Base-by-base conservation (phyloP, 2,797 vertebrate species). In the Monodelphis domestica region DNA sequence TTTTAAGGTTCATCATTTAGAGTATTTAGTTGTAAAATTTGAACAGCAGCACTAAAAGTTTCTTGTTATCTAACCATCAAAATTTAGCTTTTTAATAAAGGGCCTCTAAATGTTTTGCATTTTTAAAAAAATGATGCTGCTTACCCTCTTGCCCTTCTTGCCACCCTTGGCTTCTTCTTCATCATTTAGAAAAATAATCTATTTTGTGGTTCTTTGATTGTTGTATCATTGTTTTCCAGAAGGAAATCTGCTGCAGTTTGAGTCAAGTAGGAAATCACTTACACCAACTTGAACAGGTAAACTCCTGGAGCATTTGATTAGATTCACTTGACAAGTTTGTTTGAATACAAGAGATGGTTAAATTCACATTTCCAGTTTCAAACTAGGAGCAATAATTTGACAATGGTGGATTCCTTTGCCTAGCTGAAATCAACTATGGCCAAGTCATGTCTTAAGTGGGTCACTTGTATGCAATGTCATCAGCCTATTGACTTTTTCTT, bases 291-390 rank as follows among this genome's bases (percentile, higher is more conserved):
- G 93, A 95, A 94, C 93, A 56, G 90, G 93, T 3, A 91, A 90
- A 87, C 26, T 3, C 5, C 12, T 90, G 94, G 95, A 92, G 89
- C 89, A 54, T 90, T 26, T 88, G 91, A 93, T 21, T 38, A 93
- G 95, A 55, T 78, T 56, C 53, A 0, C 89, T 84, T 91, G 95
- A 54, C 93, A 38, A 15, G 63, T 30, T 4, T 6, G 70, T 26
- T 88, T 96, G 95, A 54, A 54, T 56, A 11, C 93, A 92, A 53
- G 38, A n/a, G 50, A 91, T 12, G 89, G 93, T 91, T 88, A 59
- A 90, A 78, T 89, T 96, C 96, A 45, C 45, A 95, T 93, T 97
- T 92, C 96, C 95, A 90, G 50, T 91, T 28, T 54, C 91, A 94
- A 92, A 89, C 54, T 30, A 14, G 0, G 78, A 24, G 55, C 90